Percentiles rank a stretch among this genome's conserved stretches.
Evolutionary conservation across 2,888 invertebrate genomes (phyloP).

Genomic region (Lepas anatifera): DNA sequence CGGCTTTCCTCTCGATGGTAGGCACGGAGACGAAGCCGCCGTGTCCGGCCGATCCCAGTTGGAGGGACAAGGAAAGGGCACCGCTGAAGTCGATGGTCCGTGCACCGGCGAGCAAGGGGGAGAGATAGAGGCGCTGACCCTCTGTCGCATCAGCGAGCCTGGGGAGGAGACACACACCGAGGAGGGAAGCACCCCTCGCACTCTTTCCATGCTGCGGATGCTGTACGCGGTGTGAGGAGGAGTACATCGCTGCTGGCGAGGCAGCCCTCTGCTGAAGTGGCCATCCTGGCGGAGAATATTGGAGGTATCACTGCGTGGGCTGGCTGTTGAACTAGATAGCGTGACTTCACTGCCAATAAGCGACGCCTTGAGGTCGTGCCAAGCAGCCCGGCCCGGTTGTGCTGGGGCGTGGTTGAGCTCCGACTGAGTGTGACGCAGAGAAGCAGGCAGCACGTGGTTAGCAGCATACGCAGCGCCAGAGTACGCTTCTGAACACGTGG

Average conservation of each 20-base stretch:
- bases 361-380: conserved; percentile 52
- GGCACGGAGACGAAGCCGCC: conserved; percentile 46
- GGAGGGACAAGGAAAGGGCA: conserved; percentile 47
- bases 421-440: conserved; percentile 58
- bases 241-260: conserved; percentile 64
- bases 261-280: conserved; percentile 62
- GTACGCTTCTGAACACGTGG: conserved; percentile 62
- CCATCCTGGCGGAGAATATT: conserved; percentile 68
- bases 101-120: too few relatives aligned
- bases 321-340: conserved; percentile 38
- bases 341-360: conserved; percentile 18
- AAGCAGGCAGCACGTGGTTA: conserved; percentile 30
- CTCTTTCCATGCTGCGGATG: conserved; percentile 63
- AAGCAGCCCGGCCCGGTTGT: conserved; percentile 70
- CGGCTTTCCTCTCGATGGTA: too few relatives aligned
- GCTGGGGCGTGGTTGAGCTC: conserved; percentile 75
- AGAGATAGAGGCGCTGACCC: too few relatives aligned
- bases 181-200: conserved; percentile 67
- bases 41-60: conserved; percentile 68
- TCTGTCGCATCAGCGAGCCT: conserved; percentile 43
- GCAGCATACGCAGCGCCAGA: conserved; percentile 73
- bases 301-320: conserved; percentile 77
- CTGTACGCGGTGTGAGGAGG: conserved; percentile 80
- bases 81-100: background rate
- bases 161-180: conserved; percentile 39